Base-by-base conservation (phyloP, 1,140 invertebrate genomes). In the Drosophila sucinea region DNA sequence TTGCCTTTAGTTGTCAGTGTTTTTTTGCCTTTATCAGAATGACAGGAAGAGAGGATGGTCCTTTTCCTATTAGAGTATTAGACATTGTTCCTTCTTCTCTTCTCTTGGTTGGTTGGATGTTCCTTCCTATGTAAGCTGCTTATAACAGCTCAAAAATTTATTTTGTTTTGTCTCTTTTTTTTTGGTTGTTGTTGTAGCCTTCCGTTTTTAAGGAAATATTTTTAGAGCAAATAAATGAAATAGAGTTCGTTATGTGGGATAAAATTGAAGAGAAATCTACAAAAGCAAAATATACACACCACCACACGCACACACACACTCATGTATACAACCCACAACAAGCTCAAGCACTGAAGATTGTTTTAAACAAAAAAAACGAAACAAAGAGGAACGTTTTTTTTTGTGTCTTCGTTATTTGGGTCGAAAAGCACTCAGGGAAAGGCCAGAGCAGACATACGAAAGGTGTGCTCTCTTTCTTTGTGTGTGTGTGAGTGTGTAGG, bases 351-450 rank as follows among this genome's bases (percentile, higher is more conserved):
- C 23, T 67, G 64, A 71, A 78, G 67, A 87, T 86, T 84, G 79
- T 86, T 82, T 85, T 68, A 79, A 75, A 80, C 75, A 56, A 77
- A 81, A 81, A 51, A 61, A 51, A 77, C 71, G 73, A 27, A 51
- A 25, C 44, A 51, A 51, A 51, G 7, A 51, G 23, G 1, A 17
- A 70, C 61, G 62, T 7, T 68, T 74, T 86, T 85, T 61, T 23
- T 55, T 66, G 44, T 10, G 23, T 27, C 23, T 51, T 51, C 7
- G 58, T 40, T 72, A 86, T 86, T 87, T 83, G 68, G 83, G 83
- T 86, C 83, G 73, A 83, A 82, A 74, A 83, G 79, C 83, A 86
- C 83, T 86, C 83, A 86, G 81, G 62, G 68, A 63, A 73, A 64
- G 47, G n/a, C 61, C 56, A 47, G 30, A 40, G 27, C 51, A 60